Conservation (phyloP, 2,888 invertebrate species). For the Periphyllus acericola region DNA sequence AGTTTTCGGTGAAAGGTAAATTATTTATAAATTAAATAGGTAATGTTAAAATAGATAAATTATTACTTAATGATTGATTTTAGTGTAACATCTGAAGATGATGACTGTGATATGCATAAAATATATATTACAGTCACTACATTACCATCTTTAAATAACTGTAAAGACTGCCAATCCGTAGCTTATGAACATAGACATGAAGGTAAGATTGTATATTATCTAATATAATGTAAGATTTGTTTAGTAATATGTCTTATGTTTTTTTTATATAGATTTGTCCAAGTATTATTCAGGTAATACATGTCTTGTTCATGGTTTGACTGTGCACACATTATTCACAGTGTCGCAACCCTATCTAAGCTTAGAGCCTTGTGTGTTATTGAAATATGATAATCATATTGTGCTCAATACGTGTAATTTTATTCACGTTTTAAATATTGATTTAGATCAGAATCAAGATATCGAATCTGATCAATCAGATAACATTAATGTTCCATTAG, state of each 20-base stretch:
- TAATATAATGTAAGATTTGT: neutral
- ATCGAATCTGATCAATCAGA: constrained; percentile 65
- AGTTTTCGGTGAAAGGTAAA: constrained; percentile 77
- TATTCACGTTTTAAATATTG: constrained; percentile 80
- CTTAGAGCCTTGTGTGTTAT: constrained; percentile 71
- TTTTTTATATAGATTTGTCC: constrained; percentile 68
- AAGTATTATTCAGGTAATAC: constrained; percentile 71
- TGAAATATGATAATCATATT: constrained; percentile 71
- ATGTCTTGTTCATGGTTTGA: constrained; percentile 89
- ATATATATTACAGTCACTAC: constrained; percentile 77
- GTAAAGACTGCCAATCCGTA: constrained; percentile 72
- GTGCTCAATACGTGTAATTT: constrained; percentile 87
- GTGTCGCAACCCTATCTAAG: constrained; percentile 86
- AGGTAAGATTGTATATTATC: constrained; percentile 66
- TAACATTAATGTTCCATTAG: constrained; percentile 51
- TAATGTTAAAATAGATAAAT: neutral
- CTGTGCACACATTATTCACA: constrained; percentile 91
- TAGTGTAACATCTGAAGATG: constrained; percentile 61
- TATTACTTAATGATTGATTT: constrained; percentile 11
- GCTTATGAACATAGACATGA: constrained; percentile 70
- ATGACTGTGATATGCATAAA: constrained; percentile 65
- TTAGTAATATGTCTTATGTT: neutral
- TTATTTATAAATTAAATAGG: constrained; percentile 55
- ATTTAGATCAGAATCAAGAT: constrained; percentile 68
- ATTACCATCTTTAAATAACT: constrained; percentile 74